Evolutionary conservation across 2,888 invertebrate genomes (phyloP).

Genomic region (Noctua janthina): DNA sequence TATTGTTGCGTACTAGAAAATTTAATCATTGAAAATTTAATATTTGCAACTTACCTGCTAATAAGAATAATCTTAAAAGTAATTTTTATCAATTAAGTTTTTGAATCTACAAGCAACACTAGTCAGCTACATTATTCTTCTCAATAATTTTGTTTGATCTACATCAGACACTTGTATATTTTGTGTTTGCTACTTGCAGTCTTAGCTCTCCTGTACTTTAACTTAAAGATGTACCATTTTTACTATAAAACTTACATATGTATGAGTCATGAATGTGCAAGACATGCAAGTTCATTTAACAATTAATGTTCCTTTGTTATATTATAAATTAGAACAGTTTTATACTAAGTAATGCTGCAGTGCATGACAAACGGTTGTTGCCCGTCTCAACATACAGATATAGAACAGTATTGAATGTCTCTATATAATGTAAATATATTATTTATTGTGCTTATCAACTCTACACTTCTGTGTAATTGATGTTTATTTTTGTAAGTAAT

Average conservation of each 20-base stretch:
- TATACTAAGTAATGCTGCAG: constrained; percentile 39
- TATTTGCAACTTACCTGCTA: constrained; percentile 43
- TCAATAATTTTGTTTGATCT: constrained; percentile 55
- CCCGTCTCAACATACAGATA: constrained; percentile 29
- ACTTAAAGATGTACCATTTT: constrained; percentile 27
- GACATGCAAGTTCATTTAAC: constrained; percentile 35
- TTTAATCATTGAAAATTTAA: constrained; percentile 26
- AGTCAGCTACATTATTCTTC: constrained; percentile 79
- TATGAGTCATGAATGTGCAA: constrained; percentile 53
- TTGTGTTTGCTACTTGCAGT: constrained; percentile 21
- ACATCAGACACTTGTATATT: constrained; percentile 54
- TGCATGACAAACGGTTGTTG: constrained; percentile 34
- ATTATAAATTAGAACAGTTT: constrained; percentile 43
- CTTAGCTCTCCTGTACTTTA: constrained; percentile 26
- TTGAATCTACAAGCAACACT: constrained; percentile 78
- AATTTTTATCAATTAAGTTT: constrained; percentile 54
- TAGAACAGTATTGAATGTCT: constrained; percentile 53
- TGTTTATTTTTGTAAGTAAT: constrained; percentile 84
- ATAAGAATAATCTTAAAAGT: constrained; percentile 57
- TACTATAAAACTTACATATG: constrained; percentile 32
- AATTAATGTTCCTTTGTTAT: constrained; percentile 61
- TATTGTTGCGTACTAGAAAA: constrained; percentile 39
- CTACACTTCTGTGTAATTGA: constrained; percentile 75
- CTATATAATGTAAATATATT: constrained; percentile 59
- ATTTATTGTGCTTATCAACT: constrained; percentile 66